phyloP scores from a whole-genome alignment of 1,140 invertebrate genomes.

The Amyelois transitella region DNA sequence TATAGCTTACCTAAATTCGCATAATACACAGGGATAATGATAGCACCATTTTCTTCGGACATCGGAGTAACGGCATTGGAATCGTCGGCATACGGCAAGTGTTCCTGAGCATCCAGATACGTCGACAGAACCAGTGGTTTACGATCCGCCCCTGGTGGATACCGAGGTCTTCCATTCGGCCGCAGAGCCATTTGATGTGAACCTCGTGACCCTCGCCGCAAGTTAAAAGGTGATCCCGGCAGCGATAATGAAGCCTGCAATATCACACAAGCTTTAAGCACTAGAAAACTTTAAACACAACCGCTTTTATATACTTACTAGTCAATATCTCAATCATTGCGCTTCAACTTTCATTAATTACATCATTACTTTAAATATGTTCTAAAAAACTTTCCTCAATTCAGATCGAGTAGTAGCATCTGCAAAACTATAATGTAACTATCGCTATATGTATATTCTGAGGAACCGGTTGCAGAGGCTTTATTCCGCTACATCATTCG shows the following conservation, averaged over 20 bases:
- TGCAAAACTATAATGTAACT: neutral
- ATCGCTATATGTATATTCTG: slow-evolving; percentile 6
- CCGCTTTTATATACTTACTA: neutral
- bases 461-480: slow-evolving; percentile 55
- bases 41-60: slow-evolving; percentile 97
- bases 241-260: slow-evolving; percentile 94
- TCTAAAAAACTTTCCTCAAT: slow-evolving; percentile 55
- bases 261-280: slow-evolving; percentile 4
- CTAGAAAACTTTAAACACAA: neutral
- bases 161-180: slow-evolving; percentile 80
- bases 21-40: slow-evolving; percentile 92
- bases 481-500: slow-evolving; percentile 31
- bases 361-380: neutral
- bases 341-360: slow-evolving; percentile 13
- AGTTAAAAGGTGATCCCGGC: slow-evolving; percentile 96
- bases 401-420: slow-evolving; percentile 47
- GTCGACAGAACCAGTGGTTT: slow-evolving; percentile 95
- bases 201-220: slow-evolving; percentile 89
- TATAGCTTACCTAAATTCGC: slow-evolving; percentile 79
- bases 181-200: slow-evolving; percentile 93
- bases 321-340: neutral
- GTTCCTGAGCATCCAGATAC: slow-evolving; percentile 96
- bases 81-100: slow-evolving; percentile 97
- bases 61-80: slow-evolving; percentile 98
- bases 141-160: slow-evolving; percentile 86